phyloP scores from a whole-genome alignment of 2,888 invertebrate genomes.

The Drosophila stalkeri region DNA sequence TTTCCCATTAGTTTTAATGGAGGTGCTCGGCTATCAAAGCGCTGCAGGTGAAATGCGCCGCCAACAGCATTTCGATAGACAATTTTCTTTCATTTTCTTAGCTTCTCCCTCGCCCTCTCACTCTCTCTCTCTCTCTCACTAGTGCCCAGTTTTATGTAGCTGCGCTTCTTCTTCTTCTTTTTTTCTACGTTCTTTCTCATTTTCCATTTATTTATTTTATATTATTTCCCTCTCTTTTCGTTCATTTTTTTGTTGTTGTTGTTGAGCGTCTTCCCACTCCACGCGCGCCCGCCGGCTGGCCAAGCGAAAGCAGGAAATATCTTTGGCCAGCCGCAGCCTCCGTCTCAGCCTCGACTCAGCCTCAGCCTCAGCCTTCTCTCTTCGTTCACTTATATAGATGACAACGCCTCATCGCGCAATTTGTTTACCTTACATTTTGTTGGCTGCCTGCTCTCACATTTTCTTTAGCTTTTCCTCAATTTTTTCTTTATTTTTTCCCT shows the following conservation, averaged over 20 bases:
- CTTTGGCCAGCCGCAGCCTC: conserved; percentile 62
- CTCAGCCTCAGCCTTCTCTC: conserved; percentile 18
- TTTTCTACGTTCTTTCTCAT: conserved; percentile 56
- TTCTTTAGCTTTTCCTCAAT: conserved; percentile 26
- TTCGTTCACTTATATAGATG: conserved; percentile 82
- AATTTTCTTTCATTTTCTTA: conserved; percentile 59
- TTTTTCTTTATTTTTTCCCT: background rate
- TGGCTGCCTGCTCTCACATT: conserved; percentile 11
- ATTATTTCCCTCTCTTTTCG: conserved; percentile 57
- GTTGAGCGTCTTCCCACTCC: background rate
- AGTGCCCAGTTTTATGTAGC: conserved; percentile 67
- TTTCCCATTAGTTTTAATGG: conserved; percentile 81
- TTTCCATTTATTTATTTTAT: conserved; percentile 82
- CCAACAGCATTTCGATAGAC: conserved; percentile 71
- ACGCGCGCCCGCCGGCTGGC: background rate
- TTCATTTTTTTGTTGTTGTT: conserved; percentile 5
- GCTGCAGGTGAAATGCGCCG: conserved; percentile 74
- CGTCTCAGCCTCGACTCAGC: conserved; percentile 30
- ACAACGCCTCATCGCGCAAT: conserved; percentile 84
- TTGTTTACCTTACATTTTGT: conserved; percentile 78
- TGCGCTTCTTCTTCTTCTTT: conserved; percentile 9
- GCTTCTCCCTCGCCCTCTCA: background rate
- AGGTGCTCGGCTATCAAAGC: conserved; percentile 66
- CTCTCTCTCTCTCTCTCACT: background rate
- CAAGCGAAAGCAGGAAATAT: conserved; percentile 72